Percentiles rank a stretch among this genome's conserved stretches.
These are phyloP conservation scores for Notiomystis cincta DNA, from an alignment of 2,113 vertebrate species.

Conservation along the genomic window DNA sequence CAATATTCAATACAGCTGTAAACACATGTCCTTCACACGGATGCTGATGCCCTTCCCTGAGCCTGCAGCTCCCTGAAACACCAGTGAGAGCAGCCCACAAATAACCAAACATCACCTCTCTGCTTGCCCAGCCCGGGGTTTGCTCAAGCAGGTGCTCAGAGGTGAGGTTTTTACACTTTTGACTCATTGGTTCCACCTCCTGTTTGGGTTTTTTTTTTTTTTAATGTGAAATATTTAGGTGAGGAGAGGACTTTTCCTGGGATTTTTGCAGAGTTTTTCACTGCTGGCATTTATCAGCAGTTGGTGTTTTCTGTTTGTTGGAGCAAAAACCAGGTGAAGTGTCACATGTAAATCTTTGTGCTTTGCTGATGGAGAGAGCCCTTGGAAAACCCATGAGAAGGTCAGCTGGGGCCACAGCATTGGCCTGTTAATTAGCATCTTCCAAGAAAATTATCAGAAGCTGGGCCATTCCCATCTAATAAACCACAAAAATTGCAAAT, in stretches of 20 bases:
- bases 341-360: background rate
- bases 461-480: background rate
- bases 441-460: background rate
- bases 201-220: background rate
- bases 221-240: background rate
- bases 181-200: background rate
- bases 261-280: background rate
- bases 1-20: slow-evolving; percentile 45
- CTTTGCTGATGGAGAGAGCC: background rate
- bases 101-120: background rate
- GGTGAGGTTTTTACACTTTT: background rate
- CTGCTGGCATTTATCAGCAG: background rate
- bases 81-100: background rate
- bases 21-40: background rate
- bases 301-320: background rate
- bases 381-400: rapidly evolving
- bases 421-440: background rate
- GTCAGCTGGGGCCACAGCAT: background rate
- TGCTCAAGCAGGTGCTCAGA: background rate
- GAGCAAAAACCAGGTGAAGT: background rate
- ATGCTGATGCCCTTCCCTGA: background rate
- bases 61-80: background rate
- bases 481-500: background rate
- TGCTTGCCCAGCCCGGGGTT: background rate
- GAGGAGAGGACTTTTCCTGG: background rate